Base-by-base conservation (phyloP, 2,797 vertebrate genomes). In the Brotula barbata region DNA sequence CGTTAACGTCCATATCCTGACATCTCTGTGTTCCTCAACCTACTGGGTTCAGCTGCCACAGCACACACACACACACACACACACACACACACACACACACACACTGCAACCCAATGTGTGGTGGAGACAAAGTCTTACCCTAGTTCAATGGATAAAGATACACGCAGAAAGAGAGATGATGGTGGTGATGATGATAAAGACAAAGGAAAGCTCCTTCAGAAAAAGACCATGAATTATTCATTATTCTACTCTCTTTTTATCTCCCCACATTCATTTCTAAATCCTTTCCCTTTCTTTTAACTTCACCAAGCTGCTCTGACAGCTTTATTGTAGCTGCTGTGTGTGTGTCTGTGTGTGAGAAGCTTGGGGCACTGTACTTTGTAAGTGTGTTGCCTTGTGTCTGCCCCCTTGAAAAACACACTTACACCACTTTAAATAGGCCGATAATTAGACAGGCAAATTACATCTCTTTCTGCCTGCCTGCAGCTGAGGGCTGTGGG, bases 361-460 rank as follows among this genome's bases (percentile, higher is more conserved):
- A n/a, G n/a, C n/a, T 19, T n/a, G 8, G 54, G 54, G 58, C 48
- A 53, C 51, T 60, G 64, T 51, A 47, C 52, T 56, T 56, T 53
- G 59, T 73, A 67, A 80, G 57, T 45, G 62, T 53, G 36, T 8
- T 47, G 42, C 45, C 36, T 64, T 53, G 59, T 59, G 58, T 67
- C 65, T 69, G 48, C 50, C 63, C 78, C 9, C 40, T 59, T 47
- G 5, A 19, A 43, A 28, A 45, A 63, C 61, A 59, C 52, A 43
- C 37, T 20, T 49, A 46, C 50, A 64, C 31, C 39, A 66, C 71
- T 81, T 81, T 72, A 74, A 79, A 80, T 85, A 85, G 66, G 19
- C 70, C 61, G 85, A 33, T 87, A 85, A 88, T 86, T 83, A 86
- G 75, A 84, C 80, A 68, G 70, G 73, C 71, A 85, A 87, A 87